Conservation (phyloP, 1,140 invertebrate genomes). For the Drosophila azteca region DNA sequence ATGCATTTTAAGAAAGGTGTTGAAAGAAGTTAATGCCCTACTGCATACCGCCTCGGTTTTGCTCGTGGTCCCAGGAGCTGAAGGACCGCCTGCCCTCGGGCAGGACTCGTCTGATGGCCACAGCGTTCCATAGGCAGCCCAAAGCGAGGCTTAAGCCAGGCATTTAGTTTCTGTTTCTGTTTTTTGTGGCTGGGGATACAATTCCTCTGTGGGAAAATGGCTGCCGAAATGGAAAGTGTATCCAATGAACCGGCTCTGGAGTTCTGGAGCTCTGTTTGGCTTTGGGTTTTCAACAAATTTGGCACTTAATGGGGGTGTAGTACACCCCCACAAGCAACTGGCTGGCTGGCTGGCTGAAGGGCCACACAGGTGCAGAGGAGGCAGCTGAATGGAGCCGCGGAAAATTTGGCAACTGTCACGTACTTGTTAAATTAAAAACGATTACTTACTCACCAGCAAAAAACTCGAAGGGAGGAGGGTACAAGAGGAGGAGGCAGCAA, state of each 20-base stretch:
- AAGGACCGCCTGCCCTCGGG: no score
- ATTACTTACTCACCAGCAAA: conserved; percentile 62
- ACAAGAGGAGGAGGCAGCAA: no score
- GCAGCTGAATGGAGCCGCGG: not conserved
- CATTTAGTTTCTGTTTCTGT: no score
- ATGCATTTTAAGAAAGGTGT: no score
- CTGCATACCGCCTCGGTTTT: no score
- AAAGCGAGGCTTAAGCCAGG: no score
- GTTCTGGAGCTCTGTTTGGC: not conserved
- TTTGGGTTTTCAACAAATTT: conserved; percentile 41
- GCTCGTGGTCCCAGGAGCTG: no score
- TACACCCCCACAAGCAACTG: conserved; percentile 28
- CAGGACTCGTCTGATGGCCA: no score
- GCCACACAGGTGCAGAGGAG: conserved; percentile 4
- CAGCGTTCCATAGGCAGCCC: no score
- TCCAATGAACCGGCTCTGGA: not conserved
- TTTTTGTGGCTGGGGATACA: no score
- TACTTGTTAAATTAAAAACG: conserved; percentile 80
- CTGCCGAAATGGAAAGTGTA: not conserved
- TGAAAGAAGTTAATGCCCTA: no score
- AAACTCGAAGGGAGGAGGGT: not conserved
- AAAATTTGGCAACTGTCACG: conserved; percentile 63
- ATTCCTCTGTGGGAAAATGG: not conserved
- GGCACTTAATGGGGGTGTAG: conserved; percentile 17
- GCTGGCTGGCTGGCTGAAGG: not conserved